A percentile compares a stretch with the other conserved stretches of the same genome.
Conservation (phyloP, 2,113 vertebrate species). For the Otus sunia region DNA sequence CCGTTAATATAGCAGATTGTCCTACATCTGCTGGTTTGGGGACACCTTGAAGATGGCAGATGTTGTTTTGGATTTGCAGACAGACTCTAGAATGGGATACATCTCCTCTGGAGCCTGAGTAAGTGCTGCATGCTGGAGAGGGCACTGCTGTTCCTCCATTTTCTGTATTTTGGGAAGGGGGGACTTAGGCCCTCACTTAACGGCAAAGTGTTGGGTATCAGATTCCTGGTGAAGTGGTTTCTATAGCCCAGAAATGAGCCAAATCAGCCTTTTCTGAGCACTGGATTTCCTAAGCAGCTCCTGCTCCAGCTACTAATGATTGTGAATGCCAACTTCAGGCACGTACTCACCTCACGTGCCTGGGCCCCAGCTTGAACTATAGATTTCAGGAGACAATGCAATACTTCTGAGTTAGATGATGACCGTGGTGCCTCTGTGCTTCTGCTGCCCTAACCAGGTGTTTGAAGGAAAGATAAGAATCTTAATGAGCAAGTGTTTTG, state of each 20-base stretch:
- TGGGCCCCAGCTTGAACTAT: background rate
- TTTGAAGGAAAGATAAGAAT: background rate
- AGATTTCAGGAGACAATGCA: background rate
- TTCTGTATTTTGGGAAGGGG: background rate
- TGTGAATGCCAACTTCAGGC: background rate
- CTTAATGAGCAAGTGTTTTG: background rate
- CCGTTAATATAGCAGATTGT: constrained; percentile 9
- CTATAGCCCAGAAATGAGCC: background rate
- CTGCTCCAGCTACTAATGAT: background rate
- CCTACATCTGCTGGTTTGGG: constrained; percentile 2
- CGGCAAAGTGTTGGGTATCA: background rate
- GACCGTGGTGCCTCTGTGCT: background rate
- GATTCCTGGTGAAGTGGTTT: background rate
- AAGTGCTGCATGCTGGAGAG: background rate
- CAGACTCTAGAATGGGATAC: background rate
- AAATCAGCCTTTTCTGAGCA: background rate
- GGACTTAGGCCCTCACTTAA: background rate
- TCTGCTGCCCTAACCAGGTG: background rate
- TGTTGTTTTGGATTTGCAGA: background rate
- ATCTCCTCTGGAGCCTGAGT: background rate
- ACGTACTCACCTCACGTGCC: background rate
- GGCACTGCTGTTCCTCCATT: background rate
- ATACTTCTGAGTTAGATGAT: background rate
- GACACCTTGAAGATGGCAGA: constrained; percentile 28
- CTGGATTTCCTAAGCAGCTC: background rate